phyloP scores from a whole-genome alignment of 2,113 vertebrate species.

The Macquaria ambigua region DNA sequence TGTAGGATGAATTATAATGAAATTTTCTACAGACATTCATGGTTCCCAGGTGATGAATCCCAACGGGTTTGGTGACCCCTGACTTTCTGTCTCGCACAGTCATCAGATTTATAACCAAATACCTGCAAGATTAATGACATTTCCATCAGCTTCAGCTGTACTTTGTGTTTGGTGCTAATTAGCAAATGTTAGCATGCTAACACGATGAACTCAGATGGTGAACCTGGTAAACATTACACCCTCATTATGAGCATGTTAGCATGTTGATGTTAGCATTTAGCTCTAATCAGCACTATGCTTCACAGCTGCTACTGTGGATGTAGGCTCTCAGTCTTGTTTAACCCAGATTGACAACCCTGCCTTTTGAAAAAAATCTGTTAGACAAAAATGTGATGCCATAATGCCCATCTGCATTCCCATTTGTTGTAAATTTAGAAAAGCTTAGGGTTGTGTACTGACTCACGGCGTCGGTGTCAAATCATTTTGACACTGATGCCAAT shows the following conservation, averaged over 20 bases:
- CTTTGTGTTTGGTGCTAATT: neutral
- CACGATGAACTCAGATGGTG: neutral
- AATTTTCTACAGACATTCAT: neutral
- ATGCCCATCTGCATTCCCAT: constrained; percentile 12
- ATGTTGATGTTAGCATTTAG: neutral
- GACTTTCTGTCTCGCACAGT: neutral
- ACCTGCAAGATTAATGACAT: neutral
- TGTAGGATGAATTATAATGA: neutral
- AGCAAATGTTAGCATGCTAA: neutral
- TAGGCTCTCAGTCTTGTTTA: neutral
- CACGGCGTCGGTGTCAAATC: constrained; percentile 45
- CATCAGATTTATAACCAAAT: neutral
- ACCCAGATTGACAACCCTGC: neutral
- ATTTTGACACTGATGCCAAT: constrained; percentile 50
- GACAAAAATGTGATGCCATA: neutral
- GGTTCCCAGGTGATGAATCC: neutral
- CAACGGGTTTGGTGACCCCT: neutral
- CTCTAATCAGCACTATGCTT: neutral
- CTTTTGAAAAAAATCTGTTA: constrained; percentile 15
- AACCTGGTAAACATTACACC: neutral
- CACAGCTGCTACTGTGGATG: neutral
- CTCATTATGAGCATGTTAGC: neutral
- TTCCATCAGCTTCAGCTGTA: neutral
- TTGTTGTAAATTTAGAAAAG: constrained; percentile 43
- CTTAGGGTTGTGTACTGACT: neutral